Percentiles rank a stretch among this genome's conserved stretches.
These are phyloP conservation scores for Leptinotarsa defecta DNA, from an alignment of 1,140 invertebrate genomes.

Conservation along the genomic window DNA sequence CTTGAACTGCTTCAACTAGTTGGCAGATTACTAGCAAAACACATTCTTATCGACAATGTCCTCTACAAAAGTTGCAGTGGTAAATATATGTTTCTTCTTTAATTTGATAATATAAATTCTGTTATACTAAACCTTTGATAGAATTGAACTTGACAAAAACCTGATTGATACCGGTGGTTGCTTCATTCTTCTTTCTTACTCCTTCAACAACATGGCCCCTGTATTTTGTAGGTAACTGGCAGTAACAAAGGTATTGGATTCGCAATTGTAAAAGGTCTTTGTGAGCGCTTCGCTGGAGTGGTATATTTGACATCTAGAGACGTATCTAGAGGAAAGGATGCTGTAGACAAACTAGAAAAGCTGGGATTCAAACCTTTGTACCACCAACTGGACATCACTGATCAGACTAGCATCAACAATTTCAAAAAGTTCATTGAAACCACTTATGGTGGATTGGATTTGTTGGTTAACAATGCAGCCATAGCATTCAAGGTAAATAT, in stretches of 20 bases:
- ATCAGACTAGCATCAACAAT: constrained; percentile 59
- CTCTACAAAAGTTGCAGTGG: constrained; percentile 39
- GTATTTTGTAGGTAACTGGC: constrained; percentile 65
- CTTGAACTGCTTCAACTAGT: neutral
- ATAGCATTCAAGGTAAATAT: constrained; percentile 39
- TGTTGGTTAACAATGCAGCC: constrained; percentile 85
- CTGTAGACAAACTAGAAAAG: constrained; percentile 61
- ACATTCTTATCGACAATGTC: constrained; percentile 17
- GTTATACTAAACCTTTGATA: neutral
- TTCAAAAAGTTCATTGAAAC: constrained; percentile 64
- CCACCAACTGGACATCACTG: constrained; percentile 68
- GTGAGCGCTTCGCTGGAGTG: constrained; percentile 63
- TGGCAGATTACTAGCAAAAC: neutral
- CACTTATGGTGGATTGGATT: constrained; percentile 75
- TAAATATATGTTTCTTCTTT: constrained; percentile 29
- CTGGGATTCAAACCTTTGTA: constrained; percentile 62
- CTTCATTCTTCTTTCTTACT: neutral
- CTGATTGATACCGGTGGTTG: neutral
- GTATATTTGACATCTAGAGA: constrained; percentile 66
- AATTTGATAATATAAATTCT: no score
- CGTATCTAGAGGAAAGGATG: constrained; percentile 59
- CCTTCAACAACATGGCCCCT: neutral
- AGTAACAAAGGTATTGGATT: constrained; percentile 79
- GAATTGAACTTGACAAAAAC: no score
- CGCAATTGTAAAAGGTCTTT: constrained; percentile 69